Conservation (phyloP, 2,797 vertebrate species). For the Chrosomus eos region DNA sequence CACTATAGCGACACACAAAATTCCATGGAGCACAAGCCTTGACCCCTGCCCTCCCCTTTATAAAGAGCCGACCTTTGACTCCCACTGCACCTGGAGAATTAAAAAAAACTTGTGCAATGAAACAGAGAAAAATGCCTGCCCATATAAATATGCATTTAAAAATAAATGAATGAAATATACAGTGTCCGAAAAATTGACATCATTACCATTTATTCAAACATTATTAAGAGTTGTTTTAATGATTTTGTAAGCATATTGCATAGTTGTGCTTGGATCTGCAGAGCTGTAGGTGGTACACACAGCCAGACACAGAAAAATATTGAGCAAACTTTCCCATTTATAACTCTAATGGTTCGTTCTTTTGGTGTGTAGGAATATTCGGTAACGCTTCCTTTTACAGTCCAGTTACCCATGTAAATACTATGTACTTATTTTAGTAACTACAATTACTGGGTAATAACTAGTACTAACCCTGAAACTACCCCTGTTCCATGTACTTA, state of each 20-base stretch:
- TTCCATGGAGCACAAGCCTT: conserved; percentile 72
- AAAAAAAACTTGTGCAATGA: conserved; percentile 62
- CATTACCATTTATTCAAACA: background rate
- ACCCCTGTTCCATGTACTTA: too few relatives aligned
- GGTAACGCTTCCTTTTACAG: too few relatives aligned
- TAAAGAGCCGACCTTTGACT: conserved; percentile 74
- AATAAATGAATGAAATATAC: background rate
- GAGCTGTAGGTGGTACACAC: background rate
- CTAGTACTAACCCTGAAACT: too few relatives aligned
- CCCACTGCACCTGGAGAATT: conserved; percentile 72
- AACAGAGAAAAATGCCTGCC: background rate
- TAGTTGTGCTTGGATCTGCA: background rate
- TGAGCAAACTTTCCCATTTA: background rate
- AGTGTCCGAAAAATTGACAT: background rate
- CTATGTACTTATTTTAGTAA: too few relatives aligned
- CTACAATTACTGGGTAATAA: too few relatives aligned
- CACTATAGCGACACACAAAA: conserved; percentile 72
- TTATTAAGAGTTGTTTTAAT: background rate
- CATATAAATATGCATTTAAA: background rate
- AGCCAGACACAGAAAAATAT: background rate
- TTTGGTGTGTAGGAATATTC: background rate
- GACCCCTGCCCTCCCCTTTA: conserved; percentile 64
- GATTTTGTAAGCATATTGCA: background rate
- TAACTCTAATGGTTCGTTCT: background rate
- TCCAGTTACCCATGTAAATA: too few relatives aligned